Conservation (phyloP, 2,888 invertebrate species). For the Mamestra brassicae region DNA sequence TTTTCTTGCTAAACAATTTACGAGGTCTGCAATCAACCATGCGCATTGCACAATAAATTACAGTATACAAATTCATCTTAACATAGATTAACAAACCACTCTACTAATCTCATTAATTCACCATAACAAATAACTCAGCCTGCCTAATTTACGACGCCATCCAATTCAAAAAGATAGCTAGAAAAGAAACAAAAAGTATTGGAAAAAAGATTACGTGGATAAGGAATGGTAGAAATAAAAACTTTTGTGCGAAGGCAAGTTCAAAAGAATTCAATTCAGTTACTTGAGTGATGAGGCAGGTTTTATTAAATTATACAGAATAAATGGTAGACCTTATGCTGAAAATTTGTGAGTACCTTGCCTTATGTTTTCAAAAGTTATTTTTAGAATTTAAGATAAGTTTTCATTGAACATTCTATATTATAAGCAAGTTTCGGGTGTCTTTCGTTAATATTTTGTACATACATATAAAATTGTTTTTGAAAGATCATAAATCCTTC, state of each 20-base stretch:
- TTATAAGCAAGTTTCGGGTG: not conserved
- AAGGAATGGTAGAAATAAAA: conserved; percentile 49
- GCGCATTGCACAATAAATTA: too few relatives aligned
- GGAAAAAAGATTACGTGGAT: conserved; percentile 55
- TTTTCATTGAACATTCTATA: not conserved
- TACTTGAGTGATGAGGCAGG: conserved; percentile 50
- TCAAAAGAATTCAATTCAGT: conserved; percentile 58
- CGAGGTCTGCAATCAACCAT: too few relatives aligned
- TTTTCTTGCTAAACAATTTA: too few relatives aligned
- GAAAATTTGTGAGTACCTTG: conserved; percentile 7
- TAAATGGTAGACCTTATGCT: conserved; percentile 28
- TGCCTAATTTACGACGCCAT: conserved; percentile 39
- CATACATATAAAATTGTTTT: too few relatives aligned
- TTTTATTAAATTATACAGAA: conserved; percentile 51
- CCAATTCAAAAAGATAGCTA: conserved; percentile 46
- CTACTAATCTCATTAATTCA: conserved; percentile 7
- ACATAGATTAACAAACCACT: not conserved
- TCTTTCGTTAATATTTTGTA: not conserved
- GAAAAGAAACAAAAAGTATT: conserved; percentile 55
- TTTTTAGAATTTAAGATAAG: not conserved
- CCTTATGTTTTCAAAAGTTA: conserved; percentile 3
- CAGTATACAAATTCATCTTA: not conserved
- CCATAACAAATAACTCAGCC: conserved; percentile 14
- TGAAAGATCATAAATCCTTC: too few relatives aligned
- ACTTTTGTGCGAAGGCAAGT: conserved; percentile 44